These are phyloP conservation scores for Apeira syringaria DNA, from an alignment of 2,888 invertebrate genomes.

Conservation along the genomic window DNA sequence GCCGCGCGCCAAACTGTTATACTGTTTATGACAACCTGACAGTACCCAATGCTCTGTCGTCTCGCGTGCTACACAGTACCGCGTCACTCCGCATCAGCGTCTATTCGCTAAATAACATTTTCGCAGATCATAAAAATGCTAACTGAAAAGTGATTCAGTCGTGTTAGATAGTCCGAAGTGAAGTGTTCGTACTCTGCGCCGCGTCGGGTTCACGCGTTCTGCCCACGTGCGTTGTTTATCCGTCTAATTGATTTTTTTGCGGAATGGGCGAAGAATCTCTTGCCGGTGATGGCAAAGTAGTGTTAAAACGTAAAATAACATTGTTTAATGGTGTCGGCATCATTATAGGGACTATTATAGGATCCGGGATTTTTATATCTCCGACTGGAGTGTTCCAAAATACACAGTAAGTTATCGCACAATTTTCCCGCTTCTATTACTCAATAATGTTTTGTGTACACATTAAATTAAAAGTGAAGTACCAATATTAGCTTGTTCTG, in stretches of 20 bases:
- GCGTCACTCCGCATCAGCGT: conserved; percentile 48
- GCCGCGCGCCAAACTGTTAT: too few species aligned
- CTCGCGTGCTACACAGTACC: conserved; percentile 30
- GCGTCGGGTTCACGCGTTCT: conserved; percentile 37
- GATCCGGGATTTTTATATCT: conserved; percentile 96
- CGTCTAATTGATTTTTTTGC: conserved; percentile 69
- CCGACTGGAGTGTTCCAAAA: conserved; percentile 90
- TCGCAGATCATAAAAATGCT: conserved; percentile 65
- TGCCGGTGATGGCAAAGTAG: conserved; percentile 82
- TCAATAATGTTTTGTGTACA: background rate
- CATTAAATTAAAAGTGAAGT: too few species aligned
- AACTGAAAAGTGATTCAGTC: conserved; percentile 69
- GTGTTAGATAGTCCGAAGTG: conserved; percentile 55
- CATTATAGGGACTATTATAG: conserved; percentile 95
- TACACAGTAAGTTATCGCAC: conserved; percentile 82
- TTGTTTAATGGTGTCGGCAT: conserved; percentile 93
- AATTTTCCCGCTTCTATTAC: conserved; percentile 50
- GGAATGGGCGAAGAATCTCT: conserved; percentile 78
- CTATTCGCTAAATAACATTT: conserved; percentile 58
- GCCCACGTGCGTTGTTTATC: conserved; percentile 66
- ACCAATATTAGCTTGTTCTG: too few species aligned
- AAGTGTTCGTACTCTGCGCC: conserved; percentile 37
- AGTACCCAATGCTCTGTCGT: conserved; percentile 14
- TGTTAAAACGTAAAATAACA: conserved; percentile 92
- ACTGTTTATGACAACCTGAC: too few species aligned